These are phyloP conservation scores for Vipera ursinii DNA, from an alignment of 2,797 vertebrate genomes.

Conservation along the genomic window DNA sequence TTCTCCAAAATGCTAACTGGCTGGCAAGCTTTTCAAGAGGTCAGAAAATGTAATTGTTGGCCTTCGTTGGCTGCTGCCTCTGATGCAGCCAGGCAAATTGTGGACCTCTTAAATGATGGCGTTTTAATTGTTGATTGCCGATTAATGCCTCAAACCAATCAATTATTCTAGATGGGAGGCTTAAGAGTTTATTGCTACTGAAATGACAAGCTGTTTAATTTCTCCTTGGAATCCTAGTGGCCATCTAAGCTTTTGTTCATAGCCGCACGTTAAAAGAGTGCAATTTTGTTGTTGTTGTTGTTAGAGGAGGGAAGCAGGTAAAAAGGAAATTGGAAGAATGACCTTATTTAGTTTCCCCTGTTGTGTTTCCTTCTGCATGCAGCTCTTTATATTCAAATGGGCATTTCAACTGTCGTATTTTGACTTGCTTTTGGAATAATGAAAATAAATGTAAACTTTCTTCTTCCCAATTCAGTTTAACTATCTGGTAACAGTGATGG, in stretches of 20 bases:
- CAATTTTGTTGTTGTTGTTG: neutral
- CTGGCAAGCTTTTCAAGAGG: neutral
- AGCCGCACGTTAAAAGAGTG: neutral
- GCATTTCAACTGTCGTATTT: neutral
- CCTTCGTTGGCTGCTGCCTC: neutral
- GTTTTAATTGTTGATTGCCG: neutral
- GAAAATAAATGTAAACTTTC: neutral
- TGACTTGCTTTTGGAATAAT: neutral
- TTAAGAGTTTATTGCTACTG: neutral
- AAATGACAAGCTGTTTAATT: slow-evolving; percentile 1
- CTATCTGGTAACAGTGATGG: neutral
- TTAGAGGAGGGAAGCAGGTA: too few species aligned
- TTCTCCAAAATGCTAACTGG: slow-evolving; percentile 10
- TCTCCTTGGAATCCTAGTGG: neutral
- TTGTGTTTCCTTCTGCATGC: neutral
- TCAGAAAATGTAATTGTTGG: neutral
- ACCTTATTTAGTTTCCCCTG: neutral
- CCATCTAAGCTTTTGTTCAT: neutral
- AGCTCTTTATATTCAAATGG: neutral
- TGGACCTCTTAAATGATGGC: neutral
- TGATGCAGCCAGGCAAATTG: neutral
- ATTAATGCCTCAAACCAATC: neutral
- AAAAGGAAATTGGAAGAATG: neutral
- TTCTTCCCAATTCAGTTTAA: neutral
- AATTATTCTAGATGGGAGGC: neutral